Conservation (phyloP, 2,888 invertebrate species). For the Pterostichus madidus region DNA sequence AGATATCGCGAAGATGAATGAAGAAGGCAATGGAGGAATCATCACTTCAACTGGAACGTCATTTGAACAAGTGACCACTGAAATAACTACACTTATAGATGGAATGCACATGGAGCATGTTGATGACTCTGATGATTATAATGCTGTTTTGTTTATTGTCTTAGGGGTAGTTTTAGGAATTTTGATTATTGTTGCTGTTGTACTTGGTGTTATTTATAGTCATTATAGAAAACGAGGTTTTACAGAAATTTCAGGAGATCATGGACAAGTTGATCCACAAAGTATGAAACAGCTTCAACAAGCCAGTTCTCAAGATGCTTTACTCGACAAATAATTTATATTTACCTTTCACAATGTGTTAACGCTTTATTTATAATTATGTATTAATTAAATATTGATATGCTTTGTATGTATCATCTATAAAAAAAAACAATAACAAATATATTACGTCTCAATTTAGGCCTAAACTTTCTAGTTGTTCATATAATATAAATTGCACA, state of each 20-base stretch:
- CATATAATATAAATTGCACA: no score
- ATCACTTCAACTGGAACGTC: slow-evolving; percentile 43
- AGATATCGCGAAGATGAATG: neutral
- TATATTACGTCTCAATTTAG: no score
- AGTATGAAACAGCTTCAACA: slow-evolving; percentile 54
- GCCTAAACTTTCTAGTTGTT: no score
- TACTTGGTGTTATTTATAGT: slow-evolving; percentile 69
- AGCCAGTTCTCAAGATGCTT: slow-evolving; percentile 43
- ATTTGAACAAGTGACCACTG: slow-evolving; percentile 14
- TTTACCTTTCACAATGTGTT: neutral
- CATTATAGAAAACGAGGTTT: slow-evolving; percentile 68
- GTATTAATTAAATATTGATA: neutral
- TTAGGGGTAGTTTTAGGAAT: slow-evolving; percentile 70
- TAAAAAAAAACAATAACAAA: no score
- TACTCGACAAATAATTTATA: slow-evolving; percentile 45
- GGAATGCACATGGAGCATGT: slow-evolving; percentile 35
- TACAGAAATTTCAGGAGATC: slow-evolving; percentile 66
- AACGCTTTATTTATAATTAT: neutral
- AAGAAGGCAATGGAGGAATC: neutral
- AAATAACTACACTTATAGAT: slow-evolving; percentile 5
- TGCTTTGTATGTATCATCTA: no score
- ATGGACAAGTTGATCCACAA: slow-evolving; percentile 69
- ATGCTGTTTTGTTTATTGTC: slow-evolving; percentile 69
- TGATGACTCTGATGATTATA: slow-evolving; percentile 55
- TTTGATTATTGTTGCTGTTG: slow-evolving; percentile 69